A percentile compares a stretch with the other conserved stretches of the same genome.
Evolutionary conservation across 2,888 invertebrate genomes (phyloP).

Genomic region (Chalcosyrphus nemorum): DNA sequence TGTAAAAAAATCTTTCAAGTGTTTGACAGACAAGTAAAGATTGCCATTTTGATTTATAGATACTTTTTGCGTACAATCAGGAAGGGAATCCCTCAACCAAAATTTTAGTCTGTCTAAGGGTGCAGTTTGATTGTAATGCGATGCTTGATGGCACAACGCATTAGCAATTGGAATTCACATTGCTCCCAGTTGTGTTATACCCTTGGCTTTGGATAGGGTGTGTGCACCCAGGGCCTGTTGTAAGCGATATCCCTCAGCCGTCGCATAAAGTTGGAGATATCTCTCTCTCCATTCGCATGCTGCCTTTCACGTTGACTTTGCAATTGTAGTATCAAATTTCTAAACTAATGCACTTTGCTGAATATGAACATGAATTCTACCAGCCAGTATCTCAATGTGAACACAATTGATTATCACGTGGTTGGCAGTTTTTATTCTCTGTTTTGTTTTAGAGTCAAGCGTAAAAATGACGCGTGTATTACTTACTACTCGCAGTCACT

Average conservation of each 20-base stretch:
- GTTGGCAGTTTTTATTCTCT: background rate
- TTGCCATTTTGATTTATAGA: background rate
- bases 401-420: constrained; percentile 46
- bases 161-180: constrained; percentile 25
- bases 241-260: constrained; percentile 36
- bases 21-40: constrained; percentile 1
- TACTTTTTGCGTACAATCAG: constrained; percentile 45
- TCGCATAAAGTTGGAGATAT: constrained; percentile 37
- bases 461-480: constrained; percentile 11
- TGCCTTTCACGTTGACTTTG: constrained; percentile 46
- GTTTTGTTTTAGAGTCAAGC: constrained; percentile 11
- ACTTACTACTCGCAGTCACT: background rate
- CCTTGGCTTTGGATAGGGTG: constrained; percentile 3
- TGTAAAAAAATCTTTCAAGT: constrained; percentile 9
- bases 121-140: background rate
- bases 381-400: constrained; percentile 9
- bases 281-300: background rate
- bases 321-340: constrained; percentile 50
- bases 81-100: background rate
- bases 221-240: constrained; percentile 1
- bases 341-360: constrained; percentile 49
- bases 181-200: background rate
- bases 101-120: background rate
- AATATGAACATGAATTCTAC: constrained; percentile 2
- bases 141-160: background rate